phyloP scores from a whole-genome alignment of 2,113 vertebrate species.

The Sapajus apella region DNA sequence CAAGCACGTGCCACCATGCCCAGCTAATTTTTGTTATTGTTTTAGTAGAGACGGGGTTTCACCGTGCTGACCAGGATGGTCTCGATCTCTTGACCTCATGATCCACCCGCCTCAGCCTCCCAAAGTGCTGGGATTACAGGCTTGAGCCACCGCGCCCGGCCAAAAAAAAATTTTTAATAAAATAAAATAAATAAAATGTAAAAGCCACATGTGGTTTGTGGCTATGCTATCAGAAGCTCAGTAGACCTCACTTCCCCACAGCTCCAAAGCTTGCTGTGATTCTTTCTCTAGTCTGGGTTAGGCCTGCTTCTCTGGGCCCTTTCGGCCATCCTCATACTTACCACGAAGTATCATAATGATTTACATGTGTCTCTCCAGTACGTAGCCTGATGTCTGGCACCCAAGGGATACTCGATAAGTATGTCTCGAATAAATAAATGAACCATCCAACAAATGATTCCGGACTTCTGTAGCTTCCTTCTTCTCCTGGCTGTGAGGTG shows the following conservation, averaged over 20 bases:
- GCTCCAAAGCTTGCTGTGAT: not conserved
- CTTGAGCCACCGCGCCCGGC: too few species aligned
- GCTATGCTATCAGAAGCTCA: not conserved
- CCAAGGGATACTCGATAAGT: not conserved
- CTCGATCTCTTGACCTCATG: too few species aligned
- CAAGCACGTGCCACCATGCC: too few species aligned
- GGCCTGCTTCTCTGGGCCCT: not conserved
- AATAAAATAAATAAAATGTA: not conserved
- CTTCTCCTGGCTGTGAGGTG: not conserved
- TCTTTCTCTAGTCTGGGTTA: not conserved
- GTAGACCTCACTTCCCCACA: not conserved
- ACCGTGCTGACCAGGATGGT: too few species aligned
- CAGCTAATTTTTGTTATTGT: too few species aligned
- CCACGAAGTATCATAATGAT: rapidly evolving
- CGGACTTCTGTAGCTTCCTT: too few species aligned
- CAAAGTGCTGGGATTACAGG: too few species aligned
- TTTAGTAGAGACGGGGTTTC: too few species aligned
- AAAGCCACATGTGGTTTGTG: not conserved
- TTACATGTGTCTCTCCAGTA: not conserved
- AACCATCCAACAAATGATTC: too few species aligned
- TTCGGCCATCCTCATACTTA: rapidly evolving
- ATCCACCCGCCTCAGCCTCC: too few species aligned
- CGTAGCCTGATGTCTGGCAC: rapidly evolving
- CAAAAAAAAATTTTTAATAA: not conserved
- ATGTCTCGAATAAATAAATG: not conserved